phyloP scores from a whole-genome alignment of 2,888 invertebrate species.

The Megalurothrips usitatus region DNA sequence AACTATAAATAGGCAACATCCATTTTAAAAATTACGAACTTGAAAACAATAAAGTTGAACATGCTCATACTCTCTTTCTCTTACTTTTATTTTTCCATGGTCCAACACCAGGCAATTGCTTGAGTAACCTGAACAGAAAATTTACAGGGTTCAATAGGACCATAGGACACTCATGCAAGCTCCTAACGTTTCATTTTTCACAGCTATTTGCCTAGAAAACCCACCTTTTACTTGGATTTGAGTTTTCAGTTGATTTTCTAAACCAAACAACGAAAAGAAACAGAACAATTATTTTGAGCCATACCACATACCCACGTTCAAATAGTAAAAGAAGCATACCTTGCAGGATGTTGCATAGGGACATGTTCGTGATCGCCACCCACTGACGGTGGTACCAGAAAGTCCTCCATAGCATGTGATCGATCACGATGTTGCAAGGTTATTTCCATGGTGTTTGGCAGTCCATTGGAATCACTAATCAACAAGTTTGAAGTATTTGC shows the following conservation, averaged over 20 bases:
- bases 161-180: background rate
- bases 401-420: background rate
- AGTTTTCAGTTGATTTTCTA: background rate
- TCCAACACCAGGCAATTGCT: background rate
- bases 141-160: background rate
- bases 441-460: background rate
- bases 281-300: background rate
- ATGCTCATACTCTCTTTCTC: background rate
- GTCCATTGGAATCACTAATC: background rate
- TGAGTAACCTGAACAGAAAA: background rate
- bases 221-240: background rate
- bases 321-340: background rate
- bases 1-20: background rate
- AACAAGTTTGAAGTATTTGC: background rate
- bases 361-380: background rate
- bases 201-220: background rate
- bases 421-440: background rate
- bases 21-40: background rate
- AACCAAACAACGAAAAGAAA: background rate
- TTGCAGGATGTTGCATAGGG: no score
- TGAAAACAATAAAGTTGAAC: background rate
- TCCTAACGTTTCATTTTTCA: background rate
- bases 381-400: background rate
- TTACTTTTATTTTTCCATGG: conserved; percentile 22
- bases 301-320: background rate